Percentiles rank a stretch among this genome's conserved stretches.
These are phyloP conservation scores for Cladopsammia gracilis DNA, from an alignment of 64 coral and sea anemone genomes.

Conservation along the genomic window DNA sequence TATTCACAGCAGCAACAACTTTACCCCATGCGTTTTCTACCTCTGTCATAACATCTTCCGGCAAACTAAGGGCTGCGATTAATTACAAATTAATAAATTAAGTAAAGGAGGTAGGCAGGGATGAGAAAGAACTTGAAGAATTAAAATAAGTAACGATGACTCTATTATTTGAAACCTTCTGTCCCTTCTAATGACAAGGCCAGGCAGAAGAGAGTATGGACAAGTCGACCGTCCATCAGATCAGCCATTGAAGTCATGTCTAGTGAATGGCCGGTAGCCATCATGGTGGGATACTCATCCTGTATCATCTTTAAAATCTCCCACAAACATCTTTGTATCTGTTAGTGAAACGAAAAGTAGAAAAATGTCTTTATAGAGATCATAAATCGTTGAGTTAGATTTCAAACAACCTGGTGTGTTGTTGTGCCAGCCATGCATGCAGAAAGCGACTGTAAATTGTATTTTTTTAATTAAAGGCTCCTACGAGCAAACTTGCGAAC, in stretches of 20 bases:
- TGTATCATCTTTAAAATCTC: slow-evolving; percentile 24
- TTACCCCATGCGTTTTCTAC: neutral
- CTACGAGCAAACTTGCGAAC: no score
- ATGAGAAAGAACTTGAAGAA: neutral
- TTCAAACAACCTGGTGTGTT: no score
- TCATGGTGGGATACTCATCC: neutral
- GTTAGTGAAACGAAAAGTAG: neutral
- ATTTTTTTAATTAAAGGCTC: no score
- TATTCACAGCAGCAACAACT: neutral
- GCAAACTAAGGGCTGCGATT: neutral
- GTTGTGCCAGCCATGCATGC: no score
- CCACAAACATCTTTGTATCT: slow-evolving; percentile 42
- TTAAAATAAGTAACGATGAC: neutral
- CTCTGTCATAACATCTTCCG: neutral
- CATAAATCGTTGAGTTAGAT: no score
- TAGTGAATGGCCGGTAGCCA: neutral
- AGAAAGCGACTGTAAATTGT: no score
- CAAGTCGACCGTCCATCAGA: slow-evolving; percentile 33
- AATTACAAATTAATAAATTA: neutral
- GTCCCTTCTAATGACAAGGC: neutral
- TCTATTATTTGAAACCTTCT: neutral
- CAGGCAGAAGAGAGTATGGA: slow-evolving; percentile 1
- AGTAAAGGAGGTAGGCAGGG: neutral
- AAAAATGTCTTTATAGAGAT: neutral
- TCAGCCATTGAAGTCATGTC: slow-evolving; percentile 44